A percentile compares a stretch with the other conserved stretches of the same genome.
phyloP scores from a whole-genome alignment of 2,888 invertebrate species.

The Rhimphoctona megacephalus region DNA sequence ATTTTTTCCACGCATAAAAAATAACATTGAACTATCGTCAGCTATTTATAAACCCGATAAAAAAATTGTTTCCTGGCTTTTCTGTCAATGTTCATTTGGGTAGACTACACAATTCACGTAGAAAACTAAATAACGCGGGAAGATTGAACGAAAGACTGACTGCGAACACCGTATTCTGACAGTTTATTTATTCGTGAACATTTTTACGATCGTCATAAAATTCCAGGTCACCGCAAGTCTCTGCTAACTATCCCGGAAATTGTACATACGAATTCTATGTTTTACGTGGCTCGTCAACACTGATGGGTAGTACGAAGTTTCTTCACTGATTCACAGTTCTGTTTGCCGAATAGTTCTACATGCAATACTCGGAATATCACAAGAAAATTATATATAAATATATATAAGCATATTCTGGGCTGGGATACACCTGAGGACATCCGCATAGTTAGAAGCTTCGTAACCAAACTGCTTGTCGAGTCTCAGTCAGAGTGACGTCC shows the following conservation, averaged over 20 bases:
- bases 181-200: conserved; percentile 33
- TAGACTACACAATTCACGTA: conserved; percentile 1
- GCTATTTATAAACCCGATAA: not conserved
- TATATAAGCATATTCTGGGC: not conserved
- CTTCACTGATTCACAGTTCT: conserved; percentile 17
- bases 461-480: conserved; percentile 12
- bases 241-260: conserved; percentile 55
- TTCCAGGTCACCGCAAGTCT: conserved; percentile 8
- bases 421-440: conserved; percentile 5
- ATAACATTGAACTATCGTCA: not conserved
- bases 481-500: conserved; percentile 45
- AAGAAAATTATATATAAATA: conserved; percentile 23
- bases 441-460: conserved; percentile 12
- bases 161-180: conserved; percentile 11
- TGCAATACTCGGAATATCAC: conserved; percentile 4
- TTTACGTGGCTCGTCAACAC: conserved; percentile 43
- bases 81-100: conserved; percentile 3
- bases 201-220: conserved; percentile 51
- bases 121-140: not conserved
- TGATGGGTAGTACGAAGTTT: conserved; percentile 19
- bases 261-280: conserved; percentile 25
- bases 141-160: not conserved
- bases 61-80: not conserved
- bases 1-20: not conserved
- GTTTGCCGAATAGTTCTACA: conserved; percentile 8